phyloP scores from a whole-genome alignment of 2,797 vertebrate genomes.

The Acipenser oxyrinchus region DNA sequence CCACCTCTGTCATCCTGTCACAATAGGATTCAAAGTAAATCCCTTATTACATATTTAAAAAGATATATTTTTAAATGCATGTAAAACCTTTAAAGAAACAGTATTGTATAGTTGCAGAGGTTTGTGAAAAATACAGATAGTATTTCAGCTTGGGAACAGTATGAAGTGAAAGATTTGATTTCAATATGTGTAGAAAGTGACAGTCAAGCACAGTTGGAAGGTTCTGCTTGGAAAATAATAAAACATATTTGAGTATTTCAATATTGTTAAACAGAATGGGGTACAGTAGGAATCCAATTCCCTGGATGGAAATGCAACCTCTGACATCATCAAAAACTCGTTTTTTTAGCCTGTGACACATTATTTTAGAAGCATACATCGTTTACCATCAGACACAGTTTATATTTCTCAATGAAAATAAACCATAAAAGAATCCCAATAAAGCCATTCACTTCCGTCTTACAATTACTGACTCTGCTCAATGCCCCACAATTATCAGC shows the following conservation, averaged over 20 bases:
- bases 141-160: not conserved
- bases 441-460: too few relatives aligned
- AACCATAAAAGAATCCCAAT: not conserved
- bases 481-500: too few relatives aligned
- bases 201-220: not conserved
- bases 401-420: not conserved
- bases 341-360: not conserved
- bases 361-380: not conserved
- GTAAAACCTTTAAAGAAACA: too few relatives aligned
- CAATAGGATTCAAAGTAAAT: too few relatives aligned
- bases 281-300: constrained; percentile 1
- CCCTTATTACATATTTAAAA: too few relatives aligned
- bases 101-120: too few relatives aligned
- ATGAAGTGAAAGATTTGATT: not conserved
- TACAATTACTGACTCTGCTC: too few relatives aligned
- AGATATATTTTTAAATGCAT: too few relatives aligned
- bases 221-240: not conserved
- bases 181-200: not conserved
- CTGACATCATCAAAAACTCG: not conserved
- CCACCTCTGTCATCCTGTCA: too few relatives aligned
- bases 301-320: not conserved
- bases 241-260: not conserved
- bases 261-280: not conserved
- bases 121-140: too few relatives aligned
- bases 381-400: not conserved